Percentiles rank a stretch among this genome's conserved stretches.
Conservation (phyloP, 2,797 vertebrate genomes). For the Xyrichtys novacula region DNA sequence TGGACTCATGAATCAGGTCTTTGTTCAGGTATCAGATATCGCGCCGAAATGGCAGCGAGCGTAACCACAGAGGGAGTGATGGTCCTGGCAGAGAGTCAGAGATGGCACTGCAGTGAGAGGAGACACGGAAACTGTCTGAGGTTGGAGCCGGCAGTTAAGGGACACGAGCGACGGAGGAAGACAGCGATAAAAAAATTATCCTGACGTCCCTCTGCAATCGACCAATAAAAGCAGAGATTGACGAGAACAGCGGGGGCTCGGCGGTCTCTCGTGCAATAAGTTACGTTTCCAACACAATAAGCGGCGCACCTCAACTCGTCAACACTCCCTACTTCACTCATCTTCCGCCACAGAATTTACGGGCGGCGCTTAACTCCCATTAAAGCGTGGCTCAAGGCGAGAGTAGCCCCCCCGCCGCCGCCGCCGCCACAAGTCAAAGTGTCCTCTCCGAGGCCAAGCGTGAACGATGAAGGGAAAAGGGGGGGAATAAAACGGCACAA, state of each 20-base stretch:
- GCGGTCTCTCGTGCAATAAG: constrained; percentile 67
- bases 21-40: constrained; percentile 8
- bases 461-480: constrained; percentile 47
- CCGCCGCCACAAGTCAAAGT: constrained; percentile 43
- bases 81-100: constrained; percentile 18
- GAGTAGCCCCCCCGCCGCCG: constrained; percentile 10
- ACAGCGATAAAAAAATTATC: constrained; percentile 54
- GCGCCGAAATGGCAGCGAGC: not conserved
- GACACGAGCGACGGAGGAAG: constrained; percentile 40
- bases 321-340: constrained; percentile 52
- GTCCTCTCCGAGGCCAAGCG: constrained; percentile 35
- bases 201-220: constrained; percentile 51
- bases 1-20: not conserved
- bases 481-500: constrained; percentile 38
- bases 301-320: constrained; percentile 34
- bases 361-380: constrained; percentile 66
- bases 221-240: constrained; percentile 71
- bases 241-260: constrained; percentile 41
- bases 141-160: constrained; percentile 41
- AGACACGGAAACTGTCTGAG: constrained; percentile 37
- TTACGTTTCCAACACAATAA: constrained; percentile 69
- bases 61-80: constrained; percentile 11
- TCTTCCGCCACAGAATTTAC: constrained; percentile 68
- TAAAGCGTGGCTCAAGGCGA: constrained; percentile 60
- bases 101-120: constrained; percentile 30